These are phyloP conservation scores for Chelmon rostratus DNA, from an alignment of 2,797 vertebrate genomes.

Conservation along the genomic window DNA sequence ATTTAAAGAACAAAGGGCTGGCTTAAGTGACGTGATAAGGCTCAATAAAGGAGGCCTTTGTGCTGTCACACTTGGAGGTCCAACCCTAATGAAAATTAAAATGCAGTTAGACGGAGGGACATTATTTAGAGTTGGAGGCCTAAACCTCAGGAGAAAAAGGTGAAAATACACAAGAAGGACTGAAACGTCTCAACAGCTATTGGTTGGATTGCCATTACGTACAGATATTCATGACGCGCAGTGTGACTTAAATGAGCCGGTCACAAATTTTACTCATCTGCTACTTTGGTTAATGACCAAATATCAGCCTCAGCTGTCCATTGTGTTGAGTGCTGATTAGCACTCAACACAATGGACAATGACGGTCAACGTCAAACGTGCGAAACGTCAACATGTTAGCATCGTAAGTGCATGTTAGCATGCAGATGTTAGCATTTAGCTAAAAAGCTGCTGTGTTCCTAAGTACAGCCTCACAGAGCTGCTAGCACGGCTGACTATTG, in stretches of 20 bases:
- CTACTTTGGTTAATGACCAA: no score
- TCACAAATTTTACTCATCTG: neutral
- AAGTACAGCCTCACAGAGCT: no score
- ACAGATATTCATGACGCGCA: neutral
- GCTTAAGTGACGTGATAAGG: constrained; percentile 45
- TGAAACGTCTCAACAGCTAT: neutral
- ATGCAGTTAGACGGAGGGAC: neutral
- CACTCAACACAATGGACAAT: no score
- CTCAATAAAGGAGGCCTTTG: constrained; percentile 45
- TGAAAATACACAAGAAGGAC: neutral
- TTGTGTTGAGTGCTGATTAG: no score
- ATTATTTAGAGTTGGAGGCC: neutral
- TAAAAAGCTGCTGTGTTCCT: no score
- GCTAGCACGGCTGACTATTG: no score
- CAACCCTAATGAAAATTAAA: neutral
- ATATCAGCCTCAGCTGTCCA: no score
- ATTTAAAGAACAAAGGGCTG: constrained; percentile 57
- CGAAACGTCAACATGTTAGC: no score
- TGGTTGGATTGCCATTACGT: neutral
- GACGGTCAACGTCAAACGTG: no score
- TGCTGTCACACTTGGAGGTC: constrained; percentile 16
- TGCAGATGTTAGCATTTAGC: no score
- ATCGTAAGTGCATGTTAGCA: no score
- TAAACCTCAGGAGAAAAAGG: neutral
- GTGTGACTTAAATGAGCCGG: neutral